These are phyloP conservation scores for Pteromalus puparum DNA, from an alignment of 1,140 invertebrate species.

Conservation along the genomic window DNA sequence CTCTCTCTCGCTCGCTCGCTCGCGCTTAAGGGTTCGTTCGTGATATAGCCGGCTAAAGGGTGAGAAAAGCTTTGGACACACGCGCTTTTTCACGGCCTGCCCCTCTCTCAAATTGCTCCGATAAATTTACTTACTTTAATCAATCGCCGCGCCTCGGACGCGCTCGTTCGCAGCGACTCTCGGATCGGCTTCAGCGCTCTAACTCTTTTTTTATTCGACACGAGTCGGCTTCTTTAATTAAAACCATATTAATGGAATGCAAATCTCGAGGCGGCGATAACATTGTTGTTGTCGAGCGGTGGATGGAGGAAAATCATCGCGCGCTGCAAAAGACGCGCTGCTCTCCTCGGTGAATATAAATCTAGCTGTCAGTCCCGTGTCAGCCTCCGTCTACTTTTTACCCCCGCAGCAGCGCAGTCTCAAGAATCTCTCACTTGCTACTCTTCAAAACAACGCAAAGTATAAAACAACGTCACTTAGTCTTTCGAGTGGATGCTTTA, in stretches of 20 bases:
- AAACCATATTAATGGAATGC: neutral
- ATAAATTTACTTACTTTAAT: slow-evolving; percentile 74
- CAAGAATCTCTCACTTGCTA: slow-evolving; percentile 51
- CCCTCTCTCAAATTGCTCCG: slow-evolving; percentile 69
- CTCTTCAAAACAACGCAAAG: slow-evolving; percentile 52
- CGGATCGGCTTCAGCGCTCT: slow-evolving; percentile 59
- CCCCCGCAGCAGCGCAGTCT: slow-evolving; percentile 44
- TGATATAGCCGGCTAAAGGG: slow-evolving; percentile 30
- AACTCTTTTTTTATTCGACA: slow-evolving; percentile 54
- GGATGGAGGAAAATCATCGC: slow-evolving; percentile 40
- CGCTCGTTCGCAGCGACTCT: slow-evolving; percentile 53
- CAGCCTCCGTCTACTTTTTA: slow-evolving; percentile 53
- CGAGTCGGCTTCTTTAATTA: neutral
- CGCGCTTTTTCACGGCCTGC: slow-evolving; percentile 62
- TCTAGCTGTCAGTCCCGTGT: slow-evolving; percentile 63
- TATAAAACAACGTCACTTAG: slow-evolving; percentile 35
- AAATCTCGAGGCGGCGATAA: neutral
- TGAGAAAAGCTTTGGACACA: slow-evolving; percentile 64
- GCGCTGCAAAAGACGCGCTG: slow-evolving; percentile 37
- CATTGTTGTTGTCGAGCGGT: neutral
- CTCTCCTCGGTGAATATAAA: slow-evolving; percentile 64
- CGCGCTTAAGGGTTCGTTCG: slow-evolving; percentile 43
- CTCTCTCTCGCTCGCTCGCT: neutral
- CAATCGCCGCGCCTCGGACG: slow-evolving; percentile 57
- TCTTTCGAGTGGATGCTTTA: slow-evolving; percentile 37